Conservation (phyloP, 2,113 vertebrate genomes). For the Oenanthe oenanthe region DNA sequence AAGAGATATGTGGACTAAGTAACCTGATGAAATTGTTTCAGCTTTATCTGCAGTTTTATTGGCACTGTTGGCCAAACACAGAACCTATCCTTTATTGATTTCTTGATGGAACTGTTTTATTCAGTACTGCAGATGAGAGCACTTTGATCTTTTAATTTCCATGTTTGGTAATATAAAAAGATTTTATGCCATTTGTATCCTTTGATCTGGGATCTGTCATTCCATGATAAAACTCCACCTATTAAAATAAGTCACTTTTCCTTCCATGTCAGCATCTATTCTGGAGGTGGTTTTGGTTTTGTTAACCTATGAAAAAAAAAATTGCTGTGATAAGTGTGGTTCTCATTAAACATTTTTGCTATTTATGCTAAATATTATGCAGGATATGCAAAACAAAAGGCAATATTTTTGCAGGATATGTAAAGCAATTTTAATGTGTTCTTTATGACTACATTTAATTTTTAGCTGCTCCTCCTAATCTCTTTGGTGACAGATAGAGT, state of each 20-base stretch:
- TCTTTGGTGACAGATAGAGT: not conserved
- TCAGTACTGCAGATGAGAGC: not conserved
- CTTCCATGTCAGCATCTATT: not conserved
- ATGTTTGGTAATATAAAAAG: not conserved
- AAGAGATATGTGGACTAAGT: not conserved
- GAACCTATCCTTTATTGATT: not conserved
- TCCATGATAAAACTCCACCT: not conserved
- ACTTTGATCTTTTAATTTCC: constrained; percentile 14
- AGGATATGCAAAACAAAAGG: not conserved
- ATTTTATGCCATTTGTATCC: not conserved
- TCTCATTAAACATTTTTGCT: not conserved
- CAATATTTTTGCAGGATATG: not conserved
- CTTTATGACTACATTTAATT: not conserved
- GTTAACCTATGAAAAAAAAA: not conserved
- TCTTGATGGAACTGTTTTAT: not conserved
- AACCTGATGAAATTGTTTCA: not conserved
- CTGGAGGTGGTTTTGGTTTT: not conserved
- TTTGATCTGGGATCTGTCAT: not conserved
- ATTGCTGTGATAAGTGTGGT: not conserved
- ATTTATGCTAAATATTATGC: not conserved
- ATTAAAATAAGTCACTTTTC: not conserved
- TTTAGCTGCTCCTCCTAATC: not conserved
- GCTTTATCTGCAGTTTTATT: not conserved
- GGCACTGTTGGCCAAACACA: not conserved
- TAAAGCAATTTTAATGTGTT: not conserved